Conservation (phyloP, 2,113 vertebrate genomes). For the Sialia sialis region DNA sequence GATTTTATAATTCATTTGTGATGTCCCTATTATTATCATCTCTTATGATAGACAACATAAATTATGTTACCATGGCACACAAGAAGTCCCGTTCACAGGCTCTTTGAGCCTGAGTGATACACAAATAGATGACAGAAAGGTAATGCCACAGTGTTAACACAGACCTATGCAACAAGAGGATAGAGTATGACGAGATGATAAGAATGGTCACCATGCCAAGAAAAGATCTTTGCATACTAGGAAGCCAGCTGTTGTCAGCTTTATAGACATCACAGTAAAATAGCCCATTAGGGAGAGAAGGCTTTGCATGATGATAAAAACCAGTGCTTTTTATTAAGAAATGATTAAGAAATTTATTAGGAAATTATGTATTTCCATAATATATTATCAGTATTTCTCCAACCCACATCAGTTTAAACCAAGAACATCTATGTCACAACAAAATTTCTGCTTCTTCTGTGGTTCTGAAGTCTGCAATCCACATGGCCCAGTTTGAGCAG, state of each 20-base stretch:
- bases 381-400: not conserved
- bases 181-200: not conserved
- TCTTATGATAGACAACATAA: not conserved
- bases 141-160: not conserved
- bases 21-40: not conserved
- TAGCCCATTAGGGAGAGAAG: not conserved
- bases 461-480: not conserved
- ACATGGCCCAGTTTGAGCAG: not conserved
- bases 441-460: not conserved
- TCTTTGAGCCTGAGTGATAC: not conserved
- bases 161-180: not conserved
- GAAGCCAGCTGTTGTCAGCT: not conserved
- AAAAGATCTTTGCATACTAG: not conserved
- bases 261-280: not conserved
- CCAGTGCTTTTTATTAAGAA: not conserved
- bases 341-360: not conserved
- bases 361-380: not conserved
- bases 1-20: conserved; percentile 2
- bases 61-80: not conserved
- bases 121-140: not conserved
- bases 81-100: not conserved
- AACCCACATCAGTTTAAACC: not conserved
- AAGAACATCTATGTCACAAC: not conserved
- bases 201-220: not conserved
- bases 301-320: not conserved